phyloP scores from a whole-genome alignment of 2,888 invertebrate genomes.

The Halictus quadricinctus region DNA sequence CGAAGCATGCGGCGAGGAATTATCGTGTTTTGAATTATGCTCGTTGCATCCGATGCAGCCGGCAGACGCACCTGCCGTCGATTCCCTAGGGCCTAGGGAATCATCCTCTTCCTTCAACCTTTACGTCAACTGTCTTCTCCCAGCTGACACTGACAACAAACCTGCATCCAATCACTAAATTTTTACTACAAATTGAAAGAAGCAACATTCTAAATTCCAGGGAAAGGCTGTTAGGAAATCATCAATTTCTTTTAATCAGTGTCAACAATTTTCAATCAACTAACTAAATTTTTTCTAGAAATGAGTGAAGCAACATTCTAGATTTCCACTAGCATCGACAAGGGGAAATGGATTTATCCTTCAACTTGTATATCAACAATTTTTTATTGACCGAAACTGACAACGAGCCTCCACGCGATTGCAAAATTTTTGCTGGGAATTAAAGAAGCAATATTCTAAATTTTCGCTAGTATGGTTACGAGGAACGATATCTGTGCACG shows the following conservation, averaged over 20 bases:
- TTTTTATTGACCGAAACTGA: too few relatives aligned
- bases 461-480: neutral
- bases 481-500: neutral
- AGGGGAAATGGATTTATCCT: too few relatives aligned
- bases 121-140: neutral
- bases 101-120: constrained; percentile 29
- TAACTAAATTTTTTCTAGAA: too few relatives aligned
- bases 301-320: too few relatives aligned
- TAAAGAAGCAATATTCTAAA: neutral
- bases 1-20: constrained; percentile 25
- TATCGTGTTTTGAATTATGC: constrained; percentile 45
- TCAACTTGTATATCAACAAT: too few relatives aligned
- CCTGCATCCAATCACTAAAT: neutral
- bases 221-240: too few relatives aligned
- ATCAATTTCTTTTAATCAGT: too few relatives aligned
- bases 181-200: neutral
- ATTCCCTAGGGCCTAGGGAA: constrained; percentile 35
- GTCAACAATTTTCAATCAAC: too few relatives aligned
- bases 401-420: too few relatives aligned
- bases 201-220: neutral
- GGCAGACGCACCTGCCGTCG: constrained; percentile 63
- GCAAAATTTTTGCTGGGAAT: neutral
- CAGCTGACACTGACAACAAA: neutral
- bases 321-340: too few relatives aligned
- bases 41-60: constrained; percentile 54